phyloP scores from a whole-genome alignment of 2,797 vertebrate species.

The Anguilla anguilla region DNA sequence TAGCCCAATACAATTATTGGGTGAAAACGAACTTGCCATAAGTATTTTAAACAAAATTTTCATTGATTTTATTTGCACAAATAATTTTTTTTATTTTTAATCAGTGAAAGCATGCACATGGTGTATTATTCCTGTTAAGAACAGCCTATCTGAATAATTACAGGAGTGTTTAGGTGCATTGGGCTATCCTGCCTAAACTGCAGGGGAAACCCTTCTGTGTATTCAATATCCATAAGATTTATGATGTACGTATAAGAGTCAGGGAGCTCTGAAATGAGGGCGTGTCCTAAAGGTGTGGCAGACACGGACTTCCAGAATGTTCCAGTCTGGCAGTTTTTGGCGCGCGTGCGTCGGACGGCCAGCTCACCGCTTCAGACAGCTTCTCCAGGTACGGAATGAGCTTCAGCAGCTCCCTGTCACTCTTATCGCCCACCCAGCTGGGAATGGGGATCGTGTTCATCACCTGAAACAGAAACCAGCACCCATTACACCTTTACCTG shows the following conservation, averaged over 20 bases:
- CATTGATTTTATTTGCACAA: background rate
- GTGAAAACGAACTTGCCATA: background rate
- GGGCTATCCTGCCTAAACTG: background rate
- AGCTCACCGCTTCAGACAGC: slow-evolving; percentile 70
- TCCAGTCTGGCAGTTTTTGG: background rate
- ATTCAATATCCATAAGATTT: background rate
- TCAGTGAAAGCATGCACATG: background rate
- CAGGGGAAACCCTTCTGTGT: background rate
- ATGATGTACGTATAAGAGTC: no score
- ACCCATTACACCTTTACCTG: background rate
- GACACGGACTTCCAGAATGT: background rate
- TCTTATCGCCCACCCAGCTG: slow-evolving; percentile 69
- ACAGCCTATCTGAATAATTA: background rate
- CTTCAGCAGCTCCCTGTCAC: slow-evolving; percentile 75
- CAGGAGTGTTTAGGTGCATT: background rate
- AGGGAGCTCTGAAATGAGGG: no score
- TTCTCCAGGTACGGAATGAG: slow-evolving; percentile 73
- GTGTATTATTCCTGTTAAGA: background rate
- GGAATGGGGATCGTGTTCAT: slow-evolving; percentile 77
- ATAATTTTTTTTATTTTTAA: background rate
- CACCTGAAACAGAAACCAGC: slow-evolving; percentile 59
- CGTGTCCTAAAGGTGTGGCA: background rate
- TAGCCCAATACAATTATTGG: background rate
- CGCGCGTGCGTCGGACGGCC: background rate
- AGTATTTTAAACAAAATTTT: background rate